Conservation (phyloP, 2,797 vertebrate species). For the Arctocebus calabarensis region DNA sequence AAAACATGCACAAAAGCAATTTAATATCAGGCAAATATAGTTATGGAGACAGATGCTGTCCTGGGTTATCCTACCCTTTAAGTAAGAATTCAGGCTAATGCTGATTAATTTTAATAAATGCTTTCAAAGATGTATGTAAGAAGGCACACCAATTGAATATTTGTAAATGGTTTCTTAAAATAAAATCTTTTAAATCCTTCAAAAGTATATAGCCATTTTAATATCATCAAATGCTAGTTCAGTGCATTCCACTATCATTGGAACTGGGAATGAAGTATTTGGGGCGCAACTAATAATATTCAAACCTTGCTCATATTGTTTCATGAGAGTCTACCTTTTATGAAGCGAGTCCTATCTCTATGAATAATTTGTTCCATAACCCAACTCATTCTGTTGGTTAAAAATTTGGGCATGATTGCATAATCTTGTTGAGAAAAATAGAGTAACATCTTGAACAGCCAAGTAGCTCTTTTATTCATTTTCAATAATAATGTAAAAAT, state of each 20-base stretch:
- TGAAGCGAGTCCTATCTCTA: constrained; percentile 57
- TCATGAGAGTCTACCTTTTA: constrained; percentile 60
- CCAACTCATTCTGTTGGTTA: constrained; percentile 76
- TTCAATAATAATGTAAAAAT: constrained; percentile 78
- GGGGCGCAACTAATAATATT: constrained; percentile 55
- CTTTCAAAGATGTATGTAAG: constrained; percentile 44
- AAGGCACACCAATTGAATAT: constrained; percentile 44
- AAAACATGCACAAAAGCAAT: constrained; percentile 50
- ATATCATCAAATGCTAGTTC: constrained; percentile 58
- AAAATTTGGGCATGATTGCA: constrained; percentile 73
- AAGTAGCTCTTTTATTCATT: constrained; percentile 77
- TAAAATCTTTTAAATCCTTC: constrained; percentile 66
- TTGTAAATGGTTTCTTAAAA: constrained; percentile 67
- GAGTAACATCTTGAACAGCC: constrained; percentile 71
- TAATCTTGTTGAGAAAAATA: constrained; percentile 79
- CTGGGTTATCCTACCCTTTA: constrained; percentile 50
- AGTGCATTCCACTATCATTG: constrained; percentile 64
- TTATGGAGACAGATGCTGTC: background rate
- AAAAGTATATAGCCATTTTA: constrained; percentile 65
- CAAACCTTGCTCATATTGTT: constrained; percentile 56
- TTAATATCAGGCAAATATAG: constrained; percentile 10
- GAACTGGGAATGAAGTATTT: constrained; percentile 75
- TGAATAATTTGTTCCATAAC: constrained; percentile 79
- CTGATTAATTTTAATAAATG: constrained; percentile 66
- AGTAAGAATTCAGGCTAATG: constrained; percentile 61